These are phyloP conservation scores for Gadus chalcogrammus DNA, from an alignment of 2,113 vertebrate species.

Conservation along the genomic window DNA sequence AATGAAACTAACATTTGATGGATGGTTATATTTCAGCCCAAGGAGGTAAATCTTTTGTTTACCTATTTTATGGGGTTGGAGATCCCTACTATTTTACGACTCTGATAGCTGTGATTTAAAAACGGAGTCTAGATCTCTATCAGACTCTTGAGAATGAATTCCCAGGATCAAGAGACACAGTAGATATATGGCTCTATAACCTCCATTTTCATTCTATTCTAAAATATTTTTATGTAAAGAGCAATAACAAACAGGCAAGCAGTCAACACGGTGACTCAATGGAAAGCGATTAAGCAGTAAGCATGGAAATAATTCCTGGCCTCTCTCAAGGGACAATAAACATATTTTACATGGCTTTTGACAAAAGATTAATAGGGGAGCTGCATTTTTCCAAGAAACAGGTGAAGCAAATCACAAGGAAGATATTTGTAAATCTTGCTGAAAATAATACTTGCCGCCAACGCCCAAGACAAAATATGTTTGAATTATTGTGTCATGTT, in stretches of 20 bases:
- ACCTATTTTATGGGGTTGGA: slow-evolving; percentile 30
- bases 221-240: slow-evolving; percentile 25
- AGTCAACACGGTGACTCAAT: slow-evolving; percentile 30
- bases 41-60: background rate
- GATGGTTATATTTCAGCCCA: too few species aligned
- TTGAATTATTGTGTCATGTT: too few species aligned
- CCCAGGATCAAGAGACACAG: slow-evolving; percentile 4
- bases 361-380: slow-evolving; percentile 7
- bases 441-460: too few species aligned
- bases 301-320: slow-evolving; percentile 15
- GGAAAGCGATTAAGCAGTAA: slow-evolving; percentile 31
- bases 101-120: slow-evolving; percentile 22
- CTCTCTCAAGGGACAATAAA: slow-evolving; percentile 6
- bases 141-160: slow-evolving; percentile 26
- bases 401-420: background rate
- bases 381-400: background rate
- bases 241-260: slow-evolving; percentile 20
- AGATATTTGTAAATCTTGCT: background rate
- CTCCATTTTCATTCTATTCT: slow-evolving; percentile 50
- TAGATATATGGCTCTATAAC: slow-evolving; percentile 19
- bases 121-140: slow-evolving; percentile 31
- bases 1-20: too few species aligned
- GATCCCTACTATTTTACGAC: slow-evolving; percentile 17
- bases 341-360: slow-evolving; percentile 9
- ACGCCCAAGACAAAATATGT: too few species aligned